Conservation (phyloP, 2,113 vertebrate species). For the Pomatorhinus ruficollis region DNA sequence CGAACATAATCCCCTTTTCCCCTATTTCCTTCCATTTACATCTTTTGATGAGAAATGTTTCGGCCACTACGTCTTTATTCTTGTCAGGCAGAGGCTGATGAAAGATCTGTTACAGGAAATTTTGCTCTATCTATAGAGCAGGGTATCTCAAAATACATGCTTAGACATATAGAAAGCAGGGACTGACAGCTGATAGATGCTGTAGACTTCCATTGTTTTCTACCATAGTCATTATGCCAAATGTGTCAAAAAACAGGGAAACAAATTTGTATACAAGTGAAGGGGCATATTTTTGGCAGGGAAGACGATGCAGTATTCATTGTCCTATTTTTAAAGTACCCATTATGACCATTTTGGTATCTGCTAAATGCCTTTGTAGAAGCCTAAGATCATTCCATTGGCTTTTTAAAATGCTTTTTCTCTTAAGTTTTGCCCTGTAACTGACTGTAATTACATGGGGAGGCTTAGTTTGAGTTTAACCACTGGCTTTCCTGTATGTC, state of each 20-base stretch:
- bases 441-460: conserved; percentile 45
- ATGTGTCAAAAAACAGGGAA: not conserved
- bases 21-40: not conserved
- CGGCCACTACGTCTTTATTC: not conserved
- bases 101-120: not conserved
- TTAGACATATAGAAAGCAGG: not conserved
- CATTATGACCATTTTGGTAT: not conserved
- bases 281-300: not conserved
- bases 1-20: not conserved
- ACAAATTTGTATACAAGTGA: not conserved
- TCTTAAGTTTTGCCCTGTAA: not conserved
- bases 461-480: conserved; percentile 22
- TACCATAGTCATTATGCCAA: not conserved
- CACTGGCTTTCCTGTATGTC: conserved; percentile 23
- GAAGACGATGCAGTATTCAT: not conserved
- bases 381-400: not conserved
- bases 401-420: not conserved
- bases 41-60: not conserved
- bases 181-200: not conserved
- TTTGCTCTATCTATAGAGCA: not conserved
- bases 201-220: not conserved
- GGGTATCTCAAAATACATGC: not conserved
- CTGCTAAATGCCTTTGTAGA: not conserved
- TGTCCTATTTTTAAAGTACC: not conserved
- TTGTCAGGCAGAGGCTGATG: not conserved